These are phyloP conservation scores for Melanophora roralis DNA, from an alignment of 2,888 invertebrate species.

Conservation along the genomic window DNA sequence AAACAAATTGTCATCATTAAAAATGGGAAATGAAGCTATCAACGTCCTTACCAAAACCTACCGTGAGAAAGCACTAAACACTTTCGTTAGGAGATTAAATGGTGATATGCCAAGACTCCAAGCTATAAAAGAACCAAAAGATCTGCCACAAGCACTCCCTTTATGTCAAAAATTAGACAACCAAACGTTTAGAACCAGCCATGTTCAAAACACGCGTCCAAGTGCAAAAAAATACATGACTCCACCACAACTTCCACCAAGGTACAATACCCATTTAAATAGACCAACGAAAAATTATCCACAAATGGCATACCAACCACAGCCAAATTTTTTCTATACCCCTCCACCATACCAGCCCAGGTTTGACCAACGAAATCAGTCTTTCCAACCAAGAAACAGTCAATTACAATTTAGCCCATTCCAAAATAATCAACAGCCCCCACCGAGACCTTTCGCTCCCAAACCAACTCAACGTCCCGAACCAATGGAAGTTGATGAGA, in stretches of 20 bases:
- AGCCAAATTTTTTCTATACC: background rate
- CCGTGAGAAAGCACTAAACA: background rate
- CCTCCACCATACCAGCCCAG: no score
- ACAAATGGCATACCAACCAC: background rate
- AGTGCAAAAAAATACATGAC: background rate
- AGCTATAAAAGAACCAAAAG: background rate
- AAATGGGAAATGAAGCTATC: no score
- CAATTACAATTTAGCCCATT: background rate
- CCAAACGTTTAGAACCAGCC: background rate
- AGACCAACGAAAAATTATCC: background rate
- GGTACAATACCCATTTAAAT: background rate
- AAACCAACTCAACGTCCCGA: background rate
- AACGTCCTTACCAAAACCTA: background rate
- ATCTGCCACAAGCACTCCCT: background rate
- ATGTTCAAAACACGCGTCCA: background rate
- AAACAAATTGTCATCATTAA: no score
- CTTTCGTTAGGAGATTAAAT: background rate
- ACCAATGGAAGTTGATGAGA: background rate
- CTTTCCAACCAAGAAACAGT: background rate
- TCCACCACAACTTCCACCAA: background rate
- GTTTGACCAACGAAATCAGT: background rate
- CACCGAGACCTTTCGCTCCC: background rate
- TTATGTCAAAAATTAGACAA: background rate
- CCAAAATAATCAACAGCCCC: background rate
- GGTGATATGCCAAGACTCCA: background rate